phyloP scores from a whole-genome alignment of 2,113 vertebrate species.

The Hemiscyllium ocellatum region DNA sequence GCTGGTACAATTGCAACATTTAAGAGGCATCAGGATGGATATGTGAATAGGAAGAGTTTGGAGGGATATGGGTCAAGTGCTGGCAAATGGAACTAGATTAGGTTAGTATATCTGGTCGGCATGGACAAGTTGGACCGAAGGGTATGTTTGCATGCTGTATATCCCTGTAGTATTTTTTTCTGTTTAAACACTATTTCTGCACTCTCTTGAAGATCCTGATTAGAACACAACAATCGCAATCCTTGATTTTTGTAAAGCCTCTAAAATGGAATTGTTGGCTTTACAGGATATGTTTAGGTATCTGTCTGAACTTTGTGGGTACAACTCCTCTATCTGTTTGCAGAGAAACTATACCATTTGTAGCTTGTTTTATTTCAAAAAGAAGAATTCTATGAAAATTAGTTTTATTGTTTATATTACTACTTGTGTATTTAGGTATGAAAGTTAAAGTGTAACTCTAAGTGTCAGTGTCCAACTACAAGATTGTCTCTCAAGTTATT shows the following conservation, averaged over 20 bases:
- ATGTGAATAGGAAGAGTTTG: too few species aligned
- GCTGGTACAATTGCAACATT: too few species aligned
- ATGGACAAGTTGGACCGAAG: too few species aligned
- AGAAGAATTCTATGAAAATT: neutral
- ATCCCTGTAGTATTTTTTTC: neutral
- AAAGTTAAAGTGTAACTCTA: neutral
- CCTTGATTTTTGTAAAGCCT: neutral
- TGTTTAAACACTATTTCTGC: neutral
- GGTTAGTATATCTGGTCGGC: too few species aligned
- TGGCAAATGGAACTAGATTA: too few species aligned
- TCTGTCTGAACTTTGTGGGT: neutral
- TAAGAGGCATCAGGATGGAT: too few species aligned
- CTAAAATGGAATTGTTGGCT: neutral
- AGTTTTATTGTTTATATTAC: neutral
- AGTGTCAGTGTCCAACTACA: neutral
- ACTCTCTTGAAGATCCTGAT: neutral
- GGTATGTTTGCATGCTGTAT: too few species aligned
- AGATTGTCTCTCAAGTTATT: neutral
- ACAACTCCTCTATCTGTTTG: too few species aligned
- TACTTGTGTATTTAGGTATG: neutral
- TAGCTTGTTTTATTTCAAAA: neutral
- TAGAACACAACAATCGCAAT: neutral
- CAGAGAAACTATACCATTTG: neutral
- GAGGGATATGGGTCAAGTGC: too few species aligned
- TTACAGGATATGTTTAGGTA: neutral